A percentile compares a stretch with the other conserved stretches of the same genome.
Conservation (phyloP, 2,797 vertebrate genomes). For the Labroides dimidiatus region DNA sequence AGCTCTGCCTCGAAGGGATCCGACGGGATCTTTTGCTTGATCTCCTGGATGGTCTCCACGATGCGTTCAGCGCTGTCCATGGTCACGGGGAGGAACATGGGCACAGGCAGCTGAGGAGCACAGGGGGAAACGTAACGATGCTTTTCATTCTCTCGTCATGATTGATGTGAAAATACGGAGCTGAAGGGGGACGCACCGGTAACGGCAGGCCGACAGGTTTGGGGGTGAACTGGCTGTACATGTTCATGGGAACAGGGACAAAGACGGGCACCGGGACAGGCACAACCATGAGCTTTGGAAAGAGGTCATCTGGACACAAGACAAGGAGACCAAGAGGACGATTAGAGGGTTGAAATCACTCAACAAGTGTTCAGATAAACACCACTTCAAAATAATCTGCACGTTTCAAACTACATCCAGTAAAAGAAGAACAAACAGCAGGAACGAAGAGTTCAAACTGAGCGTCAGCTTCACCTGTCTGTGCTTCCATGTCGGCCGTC, state of each 20-base stretch:
- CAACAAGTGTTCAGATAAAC: too few species aligned
- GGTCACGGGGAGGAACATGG: conserved; percentile 92
- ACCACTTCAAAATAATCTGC: too few species aligned
- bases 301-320: conserved; percentile 59
- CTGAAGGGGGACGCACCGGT: conserved; percentile 80
- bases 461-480: conserved; percentile 87
- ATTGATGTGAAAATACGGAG: too few species aligned
- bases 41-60: conserved; percentile 90
- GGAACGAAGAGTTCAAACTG: too few species aligned
- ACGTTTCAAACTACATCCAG: too few species aligned
- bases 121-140: background rate
- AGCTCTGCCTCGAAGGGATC: conserved; percentile 95
- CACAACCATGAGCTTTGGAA: conserved; percentile 86
- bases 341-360: too few species aligned
- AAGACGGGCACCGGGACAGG: conserved; percentile 96
- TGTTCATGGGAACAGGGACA: conserved; percentile 93
- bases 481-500: conserved; percentile 87
- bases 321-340: too few species aligned
- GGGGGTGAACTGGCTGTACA: conserved; percentile 94
- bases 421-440: too few species aligned
- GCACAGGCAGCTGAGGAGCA: conserved; percentile 89
- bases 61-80: conserved; percentile 88
- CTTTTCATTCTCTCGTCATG: too few species aligned
- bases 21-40: conserved; percentile 91
- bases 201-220: conserved; percentile 90